Percentiles rank a stretch among this genome's conserved stretches.
These are phyloP conservation scores for Lophochroa leadbeateri DNA, from an alignment of 2,113 vertebrate species.

Conservation along the genomic window DNA sequence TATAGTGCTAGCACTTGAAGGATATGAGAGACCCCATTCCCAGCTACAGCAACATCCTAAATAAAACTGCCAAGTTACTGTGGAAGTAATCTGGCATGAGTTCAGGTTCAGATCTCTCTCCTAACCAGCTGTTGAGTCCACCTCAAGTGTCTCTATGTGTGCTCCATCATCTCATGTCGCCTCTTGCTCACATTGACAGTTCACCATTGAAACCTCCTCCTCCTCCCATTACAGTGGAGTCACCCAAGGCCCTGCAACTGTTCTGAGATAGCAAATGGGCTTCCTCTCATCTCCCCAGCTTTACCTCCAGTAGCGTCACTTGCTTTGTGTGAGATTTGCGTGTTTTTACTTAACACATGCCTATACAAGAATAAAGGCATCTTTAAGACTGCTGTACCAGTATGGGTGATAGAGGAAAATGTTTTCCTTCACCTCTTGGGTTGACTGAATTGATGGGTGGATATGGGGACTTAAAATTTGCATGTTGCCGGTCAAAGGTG, in stretches of 20 bases:
- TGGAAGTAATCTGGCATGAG: constrained; percentile 22
- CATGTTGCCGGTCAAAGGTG: background rate
- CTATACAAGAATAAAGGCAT: background rate
- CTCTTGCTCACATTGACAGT: background rate
- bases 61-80: constrained; percentile 35
- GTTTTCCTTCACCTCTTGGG: background rate
- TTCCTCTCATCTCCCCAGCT: background rate
- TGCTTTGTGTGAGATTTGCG: background rate
- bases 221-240: background rate
- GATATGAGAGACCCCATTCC: constrained; percentile 5
- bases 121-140: background rate
- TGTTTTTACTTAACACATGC: background rate
- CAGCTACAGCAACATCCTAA: constrained; percentile 19
- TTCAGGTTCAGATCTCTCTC: background rate
- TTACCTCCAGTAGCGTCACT: background rate
- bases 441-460: background rate
- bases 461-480: background rate
- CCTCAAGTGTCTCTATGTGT: background rate
- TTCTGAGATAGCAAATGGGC: background rate
- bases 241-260: background rate
- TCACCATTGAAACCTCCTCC: background rate
- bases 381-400: background rate
- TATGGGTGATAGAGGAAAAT: background rate
- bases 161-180: background rate
- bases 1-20: constrained; percentile 26